Conservation (phyloP, 2,113 vertebrate species). For the Oceanites oceanicus region DNA sequence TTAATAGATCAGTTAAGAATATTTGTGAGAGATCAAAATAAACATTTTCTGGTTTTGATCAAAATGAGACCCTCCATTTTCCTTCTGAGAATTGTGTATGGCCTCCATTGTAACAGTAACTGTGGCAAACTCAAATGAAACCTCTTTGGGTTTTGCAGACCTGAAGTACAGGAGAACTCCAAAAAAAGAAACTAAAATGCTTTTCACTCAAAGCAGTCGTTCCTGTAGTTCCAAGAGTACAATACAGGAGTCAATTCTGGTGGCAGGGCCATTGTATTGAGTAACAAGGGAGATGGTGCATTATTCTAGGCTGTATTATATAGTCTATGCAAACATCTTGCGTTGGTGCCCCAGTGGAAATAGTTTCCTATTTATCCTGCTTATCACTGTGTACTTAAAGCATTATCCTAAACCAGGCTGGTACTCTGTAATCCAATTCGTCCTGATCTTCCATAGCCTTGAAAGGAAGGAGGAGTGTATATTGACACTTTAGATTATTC, state of each 20-base stretch:
- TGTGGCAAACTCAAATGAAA: background rate
- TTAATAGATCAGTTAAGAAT: background rate
- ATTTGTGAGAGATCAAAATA: background rate
- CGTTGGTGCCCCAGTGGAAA: background rate
- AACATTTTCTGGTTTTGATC: background rate
- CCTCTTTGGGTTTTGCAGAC: background rate
- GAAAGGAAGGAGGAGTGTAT: background rate
- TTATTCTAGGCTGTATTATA: background rate
- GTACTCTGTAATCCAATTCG: background rate
- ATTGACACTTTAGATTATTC: constrained; percentile 29
- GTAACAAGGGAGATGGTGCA: background rate
- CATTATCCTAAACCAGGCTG: background rate
- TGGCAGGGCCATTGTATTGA: no score
- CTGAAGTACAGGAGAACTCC: background rate
- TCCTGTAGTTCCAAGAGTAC: background rate
- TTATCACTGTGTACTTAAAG: constrained; percentile 18
- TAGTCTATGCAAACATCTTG: background rate
- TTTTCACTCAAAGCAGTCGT: background rate
- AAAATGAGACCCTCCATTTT: background rate
- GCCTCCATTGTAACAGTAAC: background rate
- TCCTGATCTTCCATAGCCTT: background rate
- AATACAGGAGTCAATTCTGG: background rate
- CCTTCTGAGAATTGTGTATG: background rate
- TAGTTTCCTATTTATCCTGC: background rate
- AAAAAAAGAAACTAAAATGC: background rate